A percentile compares a stretch with the other conserved stretches of the same genome.
Conservation (phyloP, 2,113 vertebrate genomes). For the Osmerus eperlanus region DNA sequence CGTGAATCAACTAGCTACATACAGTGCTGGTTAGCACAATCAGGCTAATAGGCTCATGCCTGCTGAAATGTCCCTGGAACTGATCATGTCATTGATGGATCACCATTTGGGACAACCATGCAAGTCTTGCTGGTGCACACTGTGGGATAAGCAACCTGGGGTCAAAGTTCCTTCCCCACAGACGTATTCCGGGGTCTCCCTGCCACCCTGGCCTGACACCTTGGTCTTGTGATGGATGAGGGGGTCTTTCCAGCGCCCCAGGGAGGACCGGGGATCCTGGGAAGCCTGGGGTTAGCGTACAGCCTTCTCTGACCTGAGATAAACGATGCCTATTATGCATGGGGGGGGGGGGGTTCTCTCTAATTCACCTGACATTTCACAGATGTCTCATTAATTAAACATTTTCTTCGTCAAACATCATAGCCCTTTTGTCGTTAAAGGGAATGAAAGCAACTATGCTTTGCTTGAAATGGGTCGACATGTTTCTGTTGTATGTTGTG, state of each 20-base stretch:
- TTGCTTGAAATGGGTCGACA: background rate
- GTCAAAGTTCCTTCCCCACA: slow-evolving; percentile 33
- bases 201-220: slow-evolving; percentile 11
- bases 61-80: slow-evolving; percentile 26
- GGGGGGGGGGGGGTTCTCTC: slow-evolving; percentile 45
- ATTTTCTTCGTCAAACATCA: slow-evolving; percentile 22
- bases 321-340: slow-evolving; percentile 57
- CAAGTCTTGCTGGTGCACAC: slow-evolving; percentile 24
- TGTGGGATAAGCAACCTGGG: slow-evolving; percentile 12
- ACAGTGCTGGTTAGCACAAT: too few relatives aligned
- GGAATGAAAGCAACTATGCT: background rate
- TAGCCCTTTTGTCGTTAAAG: background rate
- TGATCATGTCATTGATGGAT: slow-evolving; percentile 58
- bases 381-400: slow-evolving; percentile 52
- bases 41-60: background rate
- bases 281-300: slow-evolving; percentile 25
- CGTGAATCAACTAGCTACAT: background rate
- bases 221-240: slow-evolving; percentile 54
- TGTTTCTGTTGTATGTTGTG: background rate
- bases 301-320: slow-evolving; percentile 33
- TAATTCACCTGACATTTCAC: slow-evolving; percentile 68
- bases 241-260: slow-evolving; percentile 24
- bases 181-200: slow-evolving; percentile 25
- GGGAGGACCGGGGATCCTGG: slow-evolving; percentile 17
- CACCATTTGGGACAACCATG: slow-evolving; percentile 7